A percentile compares a stretch with the other conserved stretches of the same genome.
Conservation (phyloP, 2,888 invertebrate genomes). For the Drosophila demipolita region DNA sequence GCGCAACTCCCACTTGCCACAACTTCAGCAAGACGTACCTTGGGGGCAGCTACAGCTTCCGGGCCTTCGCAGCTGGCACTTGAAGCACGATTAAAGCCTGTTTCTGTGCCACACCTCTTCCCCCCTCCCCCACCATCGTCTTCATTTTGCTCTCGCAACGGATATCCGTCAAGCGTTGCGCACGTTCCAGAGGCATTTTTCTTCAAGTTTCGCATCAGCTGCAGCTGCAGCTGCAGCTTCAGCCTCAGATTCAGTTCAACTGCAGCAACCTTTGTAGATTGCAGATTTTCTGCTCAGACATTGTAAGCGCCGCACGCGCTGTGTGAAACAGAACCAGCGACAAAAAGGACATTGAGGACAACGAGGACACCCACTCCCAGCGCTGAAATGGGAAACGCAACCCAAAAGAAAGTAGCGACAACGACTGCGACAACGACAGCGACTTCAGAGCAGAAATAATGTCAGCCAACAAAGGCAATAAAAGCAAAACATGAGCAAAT, state of each 20-base stretch:
- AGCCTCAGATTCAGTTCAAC: conserved; percentile 27
- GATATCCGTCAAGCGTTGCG: conserved; percentile 67
- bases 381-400: conserved; percentile 52
- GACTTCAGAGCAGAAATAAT: conserved; percentile 25
- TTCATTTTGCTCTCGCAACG: conserved; percentile 38
- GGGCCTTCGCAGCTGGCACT: conserved; percentile 35
- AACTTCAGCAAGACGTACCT: not conserved
- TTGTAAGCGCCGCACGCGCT: conserved; percentile 56
- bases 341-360: conserved; percentile 44
- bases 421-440: conserved; percentile 11
- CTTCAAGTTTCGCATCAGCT: conserved; percentile 34
- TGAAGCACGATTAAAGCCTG: conserved; percentile 44
- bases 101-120: not conserved
- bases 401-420: conserved; percentile 14
- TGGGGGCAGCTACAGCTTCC: conserved; percentile 52
- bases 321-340: conserved; percentile 52
- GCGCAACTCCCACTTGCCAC: conserved; percentile 32
- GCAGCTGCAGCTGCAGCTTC: conserved; percentile 19
- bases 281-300: conserved; percentile 56
- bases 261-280: conserved; percentile 43
- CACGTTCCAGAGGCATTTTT: conserved; percentile 75
- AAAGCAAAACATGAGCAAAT: not conserved
- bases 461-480: conserved; percentile 47
- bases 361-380: conserved; percentile 24
- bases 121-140: not conserved